Base-by-base conservation (phyloP, 2,888 invertebrate genomes). In the Cerastis leucographa region DNA sequence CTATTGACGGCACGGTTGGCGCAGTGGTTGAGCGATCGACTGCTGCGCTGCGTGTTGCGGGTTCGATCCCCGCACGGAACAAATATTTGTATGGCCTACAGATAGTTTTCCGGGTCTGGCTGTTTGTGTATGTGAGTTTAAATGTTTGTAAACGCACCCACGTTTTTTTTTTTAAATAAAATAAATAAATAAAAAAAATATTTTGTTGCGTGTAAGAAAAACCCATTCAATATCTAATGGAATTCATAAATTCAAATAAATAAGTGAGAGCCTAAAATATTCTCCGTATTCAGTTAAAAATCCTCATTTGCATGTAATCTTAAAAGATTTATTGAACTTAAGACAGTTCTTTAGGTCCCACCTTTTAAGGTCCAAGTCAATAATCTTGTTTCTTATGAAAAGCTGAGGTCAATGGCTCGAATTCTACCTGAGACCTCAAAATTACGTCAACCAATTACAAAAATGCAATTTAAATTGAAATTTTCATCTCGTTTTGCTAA, bases 351-450 rank as follows among this genome's bases (percentile, higher is more conserved):
- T 73, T 49, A 67, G 42, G 12, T 5, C 12, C 35, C 8, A 66
- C 35, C 17, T 40, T 81, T 86, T 64, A 25, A n/a, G 68, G 49
- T 78, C 7, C 35, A n/a, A 19, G n/a, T 25, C 25, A n/a, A 22
- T 78, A 61, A 76, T 78, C 68, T 73, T 59, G 3, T 69, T 80
- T 76, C 46, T 62, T 51, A 62, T 59, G 42, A 66, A 62, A 66
- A 44, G 12, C 12, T 35, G 12, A 17, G 68, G 74, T 80, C 62
- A 78, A n/a, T 65, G 68, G 14, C 59, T 66, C 71, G 35, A 61
- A 29, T 2, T 9, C 11, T 86, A 85, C 88, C 80, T 75, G 78
- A 69, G 74, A 22, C 25, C 46, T 42, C 44, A 73, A 51, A 84
- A 73, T 71, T 76, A 59, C 70, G 59, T 81, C 70, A 76, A 35